Percentiles rank a stretch among this genome's conserved stretches.
Conservation (phyloP, 2,888 invertebrate genomes). For the Netelia melanura region DNA sequence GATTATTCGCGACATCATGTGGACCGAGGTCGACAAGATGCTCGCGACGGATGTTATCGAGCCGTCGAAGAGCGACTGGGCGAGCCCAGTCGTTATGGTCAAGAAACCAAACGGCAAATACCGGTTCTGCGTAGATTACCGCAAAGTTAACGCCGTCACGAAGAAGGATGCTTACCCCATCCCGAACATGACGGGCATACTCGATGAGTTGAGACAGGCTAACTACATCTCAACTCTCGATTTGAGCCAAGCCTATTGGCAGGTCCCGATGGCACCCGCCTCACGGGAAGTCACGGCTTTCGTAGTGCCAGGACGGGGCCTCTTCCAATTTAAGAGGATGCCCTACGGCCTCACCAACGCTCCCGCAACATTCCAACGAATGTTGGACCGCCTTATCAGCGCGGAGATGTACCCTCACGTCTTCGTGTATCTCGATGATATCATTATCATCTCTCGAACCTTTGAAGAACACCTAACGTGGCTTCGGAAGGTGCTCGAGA, state of each 20-base stretch:
- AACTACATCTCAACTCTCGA: slow-evolving; percentile 70
- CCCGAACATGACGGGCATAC: slow-evolving; percentile 56
- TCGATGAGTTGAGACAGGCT: slow-evolving; percentile 69
- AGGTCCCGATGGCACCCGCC: slow-evolving; percentile 59
- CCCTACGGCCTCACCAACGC: slow-evolving; percentile 65
- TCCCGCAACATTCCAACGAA: slow-evolving; percentile 66
- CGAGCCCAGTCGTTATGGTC: slow-evolving; percentile 74
- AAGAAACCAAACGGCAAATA: slow-evolving; percentile 73
- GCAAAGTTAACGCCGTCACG: too few relatives aligned
- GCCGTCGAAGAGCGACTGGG: slow-evolving; percentile 74
- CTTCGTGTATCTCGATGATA: slow-evolving; percentile 66
- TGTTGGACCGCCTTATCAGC: slow-evolving; percentile 57
- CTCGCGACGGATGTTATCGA: slow-evolving; percentile 75
- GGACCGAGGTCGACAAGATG: slow-evolving; percentile 77
- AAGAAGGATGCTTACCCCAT: too few relatives aligned
- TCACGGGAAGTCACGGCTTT: slow-evolving; percentile 67
- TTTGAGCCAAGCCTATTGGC: slow-evolving; percentile 66
- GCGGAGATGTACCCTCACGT: slow-evolving; percentile 58
- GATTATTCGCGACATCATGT: slow-evolving; percentile 45
- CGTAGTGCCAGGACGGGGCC: slow-evolving; percentile 55
- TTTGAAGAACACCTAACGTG: slow-evolving; percentile 59
- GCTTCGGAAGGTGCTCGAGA: slow-evolving; percentile 23
- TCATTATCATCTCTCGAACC: slow-evolving; percentile 62
- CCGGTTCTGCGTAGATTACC: slow-evolving; percentile 65
- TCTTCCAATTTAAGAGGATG: slow-evolving; percentile 65